Percentiles rank a stretch among this genome's conserved stretches.
phyloP scores from a whole-genome alignment of 2,113 vertebrate species.

The Numida meleagris region DNA sequence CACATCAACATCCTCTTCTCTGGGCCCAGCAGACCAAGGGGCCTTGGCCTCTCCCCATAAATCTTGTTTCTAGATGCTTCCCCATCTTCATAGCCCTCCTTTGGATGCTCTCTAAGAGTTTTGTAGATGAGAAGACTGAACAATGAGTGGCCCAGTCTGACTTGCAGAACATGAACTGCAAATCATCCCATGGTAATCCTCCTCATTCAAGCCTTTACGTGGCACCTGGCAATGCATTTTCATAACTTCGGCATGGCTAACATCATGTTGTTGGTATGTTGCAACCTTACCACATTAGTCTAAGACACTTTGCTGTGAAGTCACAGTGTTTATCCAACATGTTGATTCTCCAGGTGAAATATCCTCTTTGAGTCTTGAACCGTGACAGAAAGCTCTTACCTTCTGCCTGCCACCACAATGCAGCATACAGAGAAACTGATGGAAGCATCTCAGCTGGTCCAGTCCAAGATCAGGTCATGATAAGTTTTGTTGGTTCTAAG shows the following conservation, averaged over 20 bases:
- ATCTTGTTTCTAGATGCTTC: too few species aligned
- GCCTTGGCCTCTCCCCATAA: too few species aligned
- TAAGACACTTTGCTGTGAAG: not conserved
- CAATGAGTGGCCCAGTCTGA: not conserved
- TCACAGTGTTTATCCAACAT: not conserved
- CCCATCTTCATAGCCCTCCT: too few species aligned
- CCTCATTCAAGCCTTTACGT: not conserved
- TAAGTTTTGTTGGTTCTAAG: not conserved
- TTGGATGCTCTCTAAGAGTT: not conserved
- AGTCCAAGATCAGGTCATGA: not conserved
- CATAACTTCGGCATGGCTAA: not conserved
- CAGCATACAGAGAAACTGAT: not conserved
- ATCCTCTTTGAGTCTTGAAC: not conserved
- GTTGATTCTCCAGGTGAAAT: not conserved
- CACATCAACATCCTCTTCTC: too few species aligned
- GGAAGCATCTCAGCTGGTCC: not conserved
- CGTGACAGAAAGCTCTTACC: not conserved
- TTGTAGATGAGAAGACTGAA: not conserved
- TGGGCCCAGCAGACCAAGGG: too few species aligned
- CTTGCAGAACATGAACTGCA: not conserved
- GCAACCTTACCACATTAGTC: not conserved
- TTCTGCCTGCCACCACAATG: not conserved
- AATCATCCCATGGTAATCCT: not conserved
- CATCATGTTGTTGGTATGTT: not conserved
- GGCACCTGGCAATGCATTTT: not conserved